Conservation (phyloP, 2,888 invertebrate genomes). For the Myopa tessellatipennis region DNA sequence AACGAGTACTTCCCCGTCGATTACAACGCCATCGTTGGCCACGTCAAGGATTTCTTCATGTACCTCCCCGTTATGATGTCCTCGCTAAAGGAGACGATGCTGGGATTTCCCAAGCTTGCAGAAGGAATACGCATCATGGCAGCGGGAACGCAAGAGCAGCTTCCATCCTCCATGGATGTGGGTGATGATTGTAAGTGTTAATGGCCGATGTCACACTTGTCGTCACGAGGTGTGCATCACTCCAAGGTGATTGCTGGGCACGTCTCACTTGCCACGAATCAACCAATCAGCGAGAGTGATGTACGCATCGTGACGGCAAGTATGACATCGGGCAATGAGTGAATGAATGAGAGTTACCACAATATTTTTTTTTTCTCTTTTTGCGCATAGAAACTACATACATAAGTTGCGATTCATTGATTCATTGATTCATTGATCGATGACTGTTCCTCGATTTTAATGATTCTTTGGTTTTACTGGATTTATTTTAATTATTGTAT, state of each 20-base stretch:
- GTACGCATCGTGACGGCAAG: no score
- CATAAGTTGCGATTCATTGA: not conserved
- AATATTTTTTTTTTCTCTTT: not conserved
- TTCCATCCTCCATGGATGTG: not conserved
- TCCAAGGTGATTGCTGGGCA: no score
- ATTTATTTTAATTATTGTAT: not conserved
- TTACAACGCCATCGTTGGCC: conserved; percentile 60
- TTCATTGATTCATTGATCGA: conserved; percentile 30
- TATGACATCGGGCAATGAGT: no score
- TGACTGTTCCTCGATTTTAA: no score
- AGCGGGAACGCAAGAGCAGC: conserved; percentile 46
- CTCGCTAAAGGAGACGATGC: conserved; percentile 62
- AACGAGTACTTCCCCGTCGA: conserved; percentile 50
- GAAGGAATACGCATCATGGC: conserved; percentile 60
- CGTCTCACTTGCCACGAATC: no score
- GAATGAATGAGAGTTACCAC: not conserved
- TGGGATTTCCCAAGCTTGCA: conserved; percentile 62
- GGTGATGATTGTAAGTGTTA: conserved; percentile 58
- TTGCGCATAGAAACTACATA: not conserved
- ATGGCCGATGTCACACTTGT: conserved; percentile 34
- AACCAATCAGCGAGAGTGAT: no score
- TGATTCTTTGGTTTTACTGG: not conserved
- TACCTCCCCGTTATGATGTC: conserved; percentile 65
- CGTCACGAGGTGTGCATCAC: no score
- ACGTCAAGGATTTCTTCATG: conserved; percentile 65